Evolutionary conservation across 2,797 vertebrate species (phyloP), one percentile per base, ranked within the genome.

Genomic region (Lacerta bilineata): DNA sequence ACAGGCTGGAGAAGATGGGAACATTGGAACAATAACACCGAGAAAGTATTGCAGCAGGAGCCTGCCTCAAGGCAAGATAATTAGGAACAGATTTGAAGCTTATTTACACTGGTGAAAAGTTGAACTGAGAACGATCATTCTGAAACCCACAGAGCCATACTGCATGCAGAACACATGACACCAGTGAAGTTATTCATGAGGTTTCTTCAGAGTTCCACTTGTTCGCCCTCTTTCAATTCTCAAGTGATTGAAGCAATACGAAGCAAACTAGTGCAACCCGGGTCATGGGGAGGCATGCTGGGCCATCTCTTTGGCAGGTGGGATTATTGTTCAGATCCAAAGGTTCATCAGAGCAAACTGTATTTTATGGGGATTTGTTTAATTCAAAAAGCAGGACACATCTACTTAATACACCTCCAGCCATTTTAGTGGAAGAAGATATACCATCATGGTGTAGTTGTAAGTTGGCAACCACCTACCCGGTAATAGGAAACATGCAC

Each of bases 51-150:
- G n/a, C 41, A 46, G 39, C 41, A 46, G 29, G 59, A 66, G 29
- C 17, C 50, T 64, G 83, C 83, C 71, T 66, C 50, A 75, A 50
- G 39, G 83, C 78, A 80, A 85, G 68, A 27, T 74, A 85, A 85
- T 80, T 74, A 85, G 83, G 41, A 80, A 27, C 36, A 66, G 83
- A 89, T 74, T 43, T 74, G 66, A 80, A 74, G n/a, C 55, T 89
- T 80, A 66, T 75, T 80, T 71, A 88, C 9, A 8, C 3, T 83
- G 61, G 17, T 46, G 41, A 84, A 84, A 88, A 43, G 39, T 43
- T 87, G 71, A 75, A 83, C 4, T 4, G 86, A 87, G 27, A 85
- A 9, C 25, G 68, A 29, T 69, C 17, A 23, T 17, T 80, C 64
- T 36, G 81, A 43, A 88, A 8, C 66, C 8, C 33, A 59, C 5